Conservation (phyloP, 2,888 invertebrate genomes). For the Dinocampus coccinellae region DNA sequence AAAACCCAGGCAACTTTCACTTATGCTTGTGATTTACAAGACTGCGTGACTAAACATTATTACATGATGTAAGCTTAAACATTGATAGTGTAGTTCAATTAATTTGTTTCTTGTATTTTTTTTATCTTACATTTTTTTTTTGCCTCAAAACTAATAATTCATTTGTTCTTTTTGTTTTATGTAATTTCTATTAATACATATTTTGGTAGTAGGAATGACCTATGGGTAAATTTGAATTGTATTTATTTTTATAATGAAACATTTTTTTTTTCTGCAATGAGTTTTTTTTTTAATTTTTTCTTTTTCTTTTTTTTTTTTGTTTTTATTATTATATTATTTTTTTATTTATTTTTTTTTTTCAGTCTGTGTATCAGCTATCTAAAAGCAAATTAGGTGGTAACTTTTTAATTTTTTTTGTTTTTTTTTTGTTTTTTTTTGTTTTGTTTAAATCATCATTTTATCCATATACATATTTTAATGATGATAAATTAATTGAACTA, state of each 20-base stretch:
- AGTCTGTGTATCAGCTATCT: neutral
- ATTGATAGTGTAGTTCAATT: conserved; percentile 64
- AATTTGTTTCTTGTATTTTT: conserved; percentile 25
- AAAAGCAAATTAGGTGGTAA: conserved; percentile 1
- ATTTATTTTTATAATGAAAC: neutral
- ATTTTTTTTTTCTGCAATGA: neutral
- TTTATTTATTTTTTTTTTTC: conserved; percentile 4
- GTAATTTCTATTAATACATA: neutral
- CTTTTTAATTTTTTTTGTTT: conserved; percentile 19
- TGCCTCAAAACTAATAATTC: conserved; percentile 17
- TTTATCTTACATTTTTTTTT: neutral
- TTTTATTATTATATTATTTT: too few species aligned
- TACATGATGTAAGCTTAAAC: conserved; percentile 62
- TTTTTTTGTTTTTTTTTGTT: too few species aligned
- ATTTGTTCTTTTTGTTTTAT: neutral
- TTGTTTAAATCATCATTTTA: conserved; percentile 13
- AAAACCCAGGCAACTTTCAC: conserved; percentile 16
- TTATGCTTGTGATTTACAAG: conserved; percentile 15
- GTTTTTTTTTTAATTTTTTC: neutral
- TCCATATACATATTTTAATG: neutral
- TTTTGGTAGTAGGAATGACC: neutral
- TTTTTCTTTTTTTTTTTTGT: too few species aligned
- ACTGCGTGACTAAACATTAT: conserved; percentile 44
- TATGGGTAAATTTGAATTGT: conserved; percentile 6
- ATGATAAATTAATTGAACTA: conserved; percentile 58